Percentiles rank a stretch among this genome's conserved stretches.
Evolutionary conservation across 2,113 vertebrate species (phyloP).

Genomic region (Tursiops truncatus): DNA sequence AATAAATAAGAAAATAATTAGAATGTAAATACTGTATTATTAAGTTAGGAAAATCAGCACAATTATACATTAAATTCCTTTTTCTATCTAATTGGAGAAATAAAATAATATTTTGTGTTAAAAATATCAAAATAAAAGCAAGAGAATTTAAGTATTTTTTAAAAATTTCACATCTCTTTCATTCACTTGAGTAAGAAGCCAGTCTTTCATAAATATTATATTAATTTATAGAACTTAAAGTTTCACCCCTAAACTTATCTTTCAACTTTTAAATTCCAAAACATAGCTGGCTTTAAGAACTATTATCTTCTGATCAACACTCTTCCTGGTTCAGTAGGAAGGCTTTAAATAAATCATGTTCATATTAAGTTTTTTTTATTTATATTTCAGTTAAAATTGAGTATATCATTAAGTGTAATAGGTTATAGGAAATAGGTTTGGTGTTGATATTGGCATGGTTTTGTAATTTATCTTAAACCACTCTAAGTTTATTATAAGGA

Average conservation of each 20-base stretch:
- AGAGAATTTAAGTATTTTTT: background rate
- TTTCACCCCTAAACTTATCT: too few species aligned
- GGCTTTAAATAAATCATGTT: background rate
- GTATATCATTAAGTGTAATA: background rate
- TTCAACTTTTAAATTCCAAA: constrained; percentile 32
- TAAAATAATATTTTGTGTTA: background rate
- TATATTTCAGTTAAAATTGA: background rate
- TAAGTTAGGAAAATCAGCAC: background rate
- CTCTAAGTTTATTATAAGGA: background rate
- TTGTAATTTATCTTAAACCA: background rate
- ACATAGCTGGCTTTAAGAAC: background rate
- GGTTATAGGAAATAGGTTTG: background rate
- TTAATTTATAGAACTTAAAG: too few species aligned
- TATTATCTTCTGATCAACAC: background rate
- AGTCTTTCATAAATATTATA: background rate
- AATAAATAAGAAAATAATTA: background rate
- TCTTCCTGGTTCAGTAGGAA: background rate
- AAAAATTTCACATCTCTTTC: background rate
- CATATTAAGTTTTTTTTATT: background rate
- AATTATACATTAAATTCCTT: background rate
- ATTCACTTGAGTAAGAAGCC: background rate
- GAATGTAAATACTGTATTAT: background rate
- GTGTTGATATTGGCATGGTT: background rate
- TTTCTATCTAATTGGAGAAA: constrained; percentile 13
- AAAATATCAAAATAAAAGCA: background rate